phyloP scores from a whole-genome alignment of 2,888 invertebrate species.

The Cantharis rufa region DNA sequence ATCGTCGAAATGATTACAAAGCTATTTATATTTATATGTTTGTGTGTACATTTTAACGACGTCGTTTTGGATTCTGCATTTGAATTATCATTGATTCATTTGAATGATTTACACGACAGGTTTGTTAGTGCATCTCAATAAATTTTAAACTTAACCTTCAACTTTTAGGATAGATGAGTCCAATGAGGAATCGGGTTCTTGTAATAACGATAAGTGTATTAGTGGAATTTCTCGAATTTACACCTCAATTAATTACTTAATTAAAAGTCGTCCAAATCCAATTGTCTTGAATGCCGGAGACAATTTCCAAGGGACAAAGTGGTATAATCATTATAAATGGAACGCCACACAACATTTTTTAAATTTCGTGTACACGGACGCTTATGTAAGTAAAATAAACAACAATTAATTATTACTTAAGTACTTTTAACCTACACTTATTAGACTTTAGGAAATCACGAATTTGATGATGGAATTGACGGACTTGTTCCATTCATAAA shows the following conservation, averaged over 20 bases:
- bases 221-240: slow-evolving; percentile 73
- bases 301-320: slow-evolving; percentile 84
- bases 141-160: background rate
- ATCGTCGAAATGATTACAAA: background rate
- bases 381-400: slow-evolving; percentile 60
- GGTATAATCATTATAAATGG: slow-evolving; percentile 78
- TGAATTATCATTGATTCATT: slow-evolving; percentile 53
- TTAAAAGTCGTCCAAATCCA: slow-evolving; percentile 60
- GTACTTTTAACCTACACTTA: background rate
- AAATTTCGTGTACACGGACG: slow-evolving; percentile 76
- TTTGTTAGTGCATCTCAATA: slow-evolving; percentile 36
- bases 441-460: slow-evolving; percentile 84
- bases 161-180: slow-evolving; percentile 60
- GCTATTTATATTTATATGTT: background rate
- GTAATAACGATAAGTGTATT: slow-evolving; percentile 63
- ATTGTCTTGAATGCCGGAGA: slow-evolving; percentile 82
- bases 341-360: slow-evolving; percentile 75
- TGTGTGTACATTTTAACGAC: background rate
- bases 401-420: background rate
- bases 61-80: background rate
- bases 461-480: slow-evolving; percentile 77
- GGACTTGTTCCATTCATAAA: slow-evolving; percentile 75
- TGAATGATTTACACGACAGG: slow-evolving; percentile 61
- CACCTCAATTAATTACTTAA: slow-evolving; percentile 59
- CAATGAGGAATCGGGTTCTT: slow-evolving; percentile 60